These are phyloP conservation scores for Tragelaphus imberbis DNA, from an alignment of 2,113 vertebrate genomes.

Conservation along the genomic window DNA sequence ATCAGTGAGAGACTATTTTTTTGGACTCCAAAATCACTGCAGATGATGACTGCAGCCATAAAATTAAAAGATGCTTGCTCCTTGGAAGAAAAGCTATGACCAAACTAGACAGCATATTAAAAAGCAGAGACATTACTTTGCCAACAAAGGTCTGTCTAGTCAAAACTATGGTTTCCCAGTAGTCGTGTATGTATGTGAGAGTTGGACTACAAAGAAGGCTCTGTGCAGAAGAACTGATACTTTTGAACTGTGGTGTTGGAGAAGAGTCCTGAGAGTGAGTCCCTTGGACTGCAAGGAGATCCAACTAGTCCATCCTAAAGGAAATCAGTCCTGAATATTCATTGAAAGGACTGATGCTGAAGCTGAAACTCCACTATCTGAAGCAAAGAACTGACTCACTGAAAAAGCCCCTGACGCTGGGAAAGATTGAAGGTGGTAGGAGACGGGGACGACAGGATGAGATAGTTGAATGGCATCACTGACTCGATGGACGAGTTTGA, in stretches of 20 bases:
- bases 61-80: background rate
- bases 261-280: background rate
- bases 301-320: background rate
- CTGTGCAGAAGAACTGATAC: background rate
- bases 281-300: background rate
- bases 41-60: background rate
- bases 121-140: background rate
- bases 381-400: background rate
- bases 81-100: background rate
- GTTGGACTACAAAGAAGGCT: background rate
- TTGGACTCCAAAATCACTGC: background rate
- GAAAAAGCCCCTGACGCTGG: background rate
- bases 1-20: background rate
- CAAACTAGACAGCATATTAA: background rate
- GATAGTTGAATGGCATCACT: background rate
- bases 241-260: background rate
- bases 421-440: background rate
- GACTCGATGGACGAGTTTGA: background rate
- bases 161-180: background rate
- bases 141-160: background rate
- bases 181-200: background rate
- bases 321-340: background rate
- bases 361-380: background rate
- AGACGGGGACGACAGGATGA: background rate
- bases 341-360: background rate